Conservation (phyloP, 2,797 vertebrate species). For the Rhyacichthys aspro region DNA sequence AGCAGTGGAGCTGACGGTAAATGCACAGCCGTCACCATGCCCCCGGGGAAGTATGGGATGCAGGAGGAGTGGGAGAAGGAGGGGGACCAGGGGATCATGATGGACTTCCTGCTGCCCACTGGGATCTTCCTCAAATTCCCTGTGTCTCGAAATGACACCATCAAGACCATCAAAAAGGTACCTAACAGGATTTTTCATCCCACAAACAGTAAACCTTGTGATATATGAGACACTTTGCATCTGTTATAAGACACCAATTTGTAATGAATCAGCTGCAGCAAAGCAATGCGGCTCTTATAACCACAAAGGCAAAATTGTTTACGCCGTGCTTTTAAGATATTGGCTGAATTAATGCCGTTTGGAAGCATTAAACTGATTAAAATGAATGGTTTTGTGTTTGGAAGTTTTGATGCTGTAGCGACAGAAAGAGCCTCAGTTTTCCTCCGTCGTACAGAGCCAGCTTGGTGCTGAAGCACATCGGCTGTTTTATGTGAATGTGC, state of each 20-base stretch:
- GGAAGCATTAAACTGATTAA: conserved; percentile 54
- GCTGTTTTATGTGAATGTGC: conserved; percentile 52
- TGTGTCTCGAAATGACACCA: conserved; percentile 89
- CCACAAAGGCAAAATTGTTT: conserved; percentile 9
- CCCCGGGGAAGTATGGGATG: conserved; percentile 93
- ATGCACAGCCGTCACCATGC: conserved; percentile 89
- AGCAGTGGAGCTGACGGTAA: conserved; percentile 77
- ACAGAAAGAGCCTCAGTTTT: conserved; percentile 31
- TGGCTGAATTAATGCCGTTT: conserved; percentile 25
- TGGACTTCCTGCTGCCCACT: conserved; percentile 96
- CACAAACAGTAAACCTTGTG: not conserved
- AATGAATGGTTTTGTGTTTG: conserved; percentile 30
- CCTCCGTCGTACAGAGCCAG: conserved; percentile 30
- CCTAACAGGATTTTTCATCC: conserved; percentile 76
- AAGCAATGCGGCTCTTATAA: conserved; percentile 9
- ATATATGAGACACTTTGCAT: conserved; percentile 1
- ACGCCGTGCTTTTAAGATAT: conserved; percentile 49
- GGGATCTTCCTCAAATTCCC: conserved; percentile 94
- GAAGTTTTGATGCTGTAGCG: conserved; percentile 20
- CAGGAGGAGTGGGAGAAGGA: conserved; percentile 93
- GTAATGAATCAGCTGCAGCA: conserved; percentile 33
- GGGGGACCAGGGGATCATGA: conserved; percentile 85
- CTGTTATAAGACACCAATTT: conserved; percentile 17
- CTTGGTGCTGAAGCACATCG: conserved; percentile 50
- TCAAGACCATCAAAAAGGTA: conserved; percentile 93